Evolutionary conservation across 2,797 vertebrate species (phyloP).

Genomic region (Phoeniculus purpureus): DNA sequence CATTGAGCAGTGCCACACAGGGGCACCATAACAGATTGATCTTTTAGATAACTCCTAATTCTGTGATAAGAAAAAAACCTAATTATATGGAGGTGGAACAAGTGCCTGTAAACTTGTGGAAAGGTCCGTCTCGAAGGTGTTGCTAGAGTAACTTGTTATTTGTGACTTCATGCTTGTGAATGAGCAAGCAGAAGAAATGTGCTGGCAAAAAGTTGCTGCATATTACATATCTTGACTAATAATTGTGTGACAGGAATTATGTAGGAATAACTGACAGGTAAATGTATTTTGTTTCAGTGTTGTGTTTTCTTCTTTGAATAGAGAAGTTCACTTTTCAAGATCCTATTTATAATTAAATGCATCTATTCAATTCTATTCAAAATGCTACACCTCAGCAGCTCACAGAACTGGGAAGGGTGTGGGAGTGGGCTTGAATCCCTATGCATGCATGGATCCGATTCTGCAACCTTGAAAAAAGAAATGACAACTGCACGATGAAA

Average conservation of each 20-base stretch:
- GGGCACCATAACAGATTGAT: neutral
- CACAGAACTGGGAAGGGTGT: neutral
- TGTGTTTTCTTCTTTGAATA: conserved; percentile 52
- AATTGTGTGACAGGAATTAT: conserved; percentile 44
- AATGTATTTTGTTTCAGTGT: conserved; percentile 48
- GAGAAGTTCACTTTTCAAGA: conserved; percentile 54
- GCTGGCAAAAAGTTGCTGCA: conserved; percentile 17
- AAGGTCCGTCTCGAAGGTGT: neutral
- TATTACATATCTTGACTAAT: conserved; percentile 31
- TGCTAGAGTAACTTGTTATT: conserved; percentile 9
- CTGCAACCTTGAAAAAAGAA: conserved; percentile 5
- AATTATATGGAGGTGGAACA: neutral
- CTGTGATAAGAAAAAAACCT: neutral
- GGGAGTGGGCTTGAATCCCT: conserved; percentile 38
- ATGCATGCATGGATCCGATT: conserved; percentile 5
- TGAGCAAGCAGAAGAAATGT: neutral
- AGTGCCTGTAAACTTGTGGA: neutral
- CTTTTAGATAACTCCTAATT: neutral
- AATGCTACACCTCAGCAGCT: conserved; percentile 37
- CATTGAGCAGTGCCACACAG: neutral
- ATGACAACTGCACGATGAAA: conserved; percentile 13
- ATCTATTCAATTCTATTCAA: conserved; percentile 42
- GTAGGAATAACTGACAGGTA: conserved; percentile 54
- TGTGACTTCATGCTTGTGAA: neutral
- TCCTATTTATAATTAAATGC: conserved; percentile 51